These are phyloP conservation scores for Iguana delicatissima DNA, from an alignment of 2,797 vertebrate genomes.

Conservation along the genomic window DNA sequence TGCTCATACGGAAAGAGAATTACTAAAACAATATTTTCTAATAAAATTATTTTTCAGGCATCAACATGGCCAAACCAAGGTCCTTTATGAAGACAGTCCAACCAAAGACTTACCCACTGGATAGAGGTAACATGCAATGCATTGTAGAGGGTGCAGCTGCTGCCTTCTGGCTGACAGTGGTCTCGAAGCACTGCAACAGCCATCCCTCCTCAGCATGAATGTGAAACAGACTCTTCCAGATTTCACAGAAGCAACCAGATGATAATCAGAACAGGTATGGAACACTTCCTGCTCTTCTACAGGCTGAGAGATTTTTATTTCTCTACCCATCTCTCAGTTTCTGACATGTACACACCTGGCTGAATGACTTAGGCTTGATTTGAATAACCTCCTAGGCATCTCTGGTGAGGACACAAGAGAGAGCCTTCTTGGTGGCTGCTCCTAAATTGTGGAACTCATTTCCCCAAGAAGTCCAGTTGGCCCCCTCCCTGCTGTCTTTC, in stretches of 20 bases:
- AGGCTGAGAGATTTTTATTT: background rate
- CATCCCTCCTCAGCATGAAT: slow-evolving; percentile 15
- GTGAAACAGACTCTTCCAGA: slow-evolving; percentile 9
- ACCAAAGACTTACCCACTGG: slow-evolving; percentile 87
- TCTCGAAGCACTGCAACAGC: slow-evolving; percentile 37
- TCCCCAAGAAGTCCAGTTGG: too few relatives aligned
- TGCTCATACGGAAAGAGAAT: slow-evolving; percentile 76
- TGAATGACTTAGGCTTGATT: background rate
- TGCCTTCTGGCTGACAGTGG: slow-evolving; percentile 18
- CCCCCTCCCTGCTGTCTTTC: too few relatives aligned
- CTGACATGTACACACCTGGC: background rate
- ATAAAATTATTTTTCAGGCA: slow-evolving; percentile 86
- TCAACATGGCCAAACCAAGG: slow-evolving; percentile 93
- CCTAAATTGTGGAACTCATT: too few relatives aligned
- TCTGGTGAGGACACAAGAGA: background rate
- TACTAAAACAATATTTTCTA: slow-evolving; percentile 74
- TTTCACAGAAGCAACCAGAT: background rate
- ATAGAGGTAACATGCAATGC: slow-evolving; percentile 70
- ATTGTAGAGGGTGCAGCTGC: slow-evolving; percentile 57
- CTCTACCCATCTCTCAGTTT: background rate
- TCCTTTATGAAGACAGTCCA: slow-evolving; percentile 93
- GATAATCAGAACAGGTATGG: background rate
- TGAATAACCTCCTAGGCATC: too few relatives aligned
- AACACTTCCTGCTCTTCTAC: background rate
- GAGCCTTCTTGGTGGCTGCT: background rate